Evolutionary conservation across 2,797 vertebrate genomes (phyloP).

Genomic region (Malurus splendens): DNA sequence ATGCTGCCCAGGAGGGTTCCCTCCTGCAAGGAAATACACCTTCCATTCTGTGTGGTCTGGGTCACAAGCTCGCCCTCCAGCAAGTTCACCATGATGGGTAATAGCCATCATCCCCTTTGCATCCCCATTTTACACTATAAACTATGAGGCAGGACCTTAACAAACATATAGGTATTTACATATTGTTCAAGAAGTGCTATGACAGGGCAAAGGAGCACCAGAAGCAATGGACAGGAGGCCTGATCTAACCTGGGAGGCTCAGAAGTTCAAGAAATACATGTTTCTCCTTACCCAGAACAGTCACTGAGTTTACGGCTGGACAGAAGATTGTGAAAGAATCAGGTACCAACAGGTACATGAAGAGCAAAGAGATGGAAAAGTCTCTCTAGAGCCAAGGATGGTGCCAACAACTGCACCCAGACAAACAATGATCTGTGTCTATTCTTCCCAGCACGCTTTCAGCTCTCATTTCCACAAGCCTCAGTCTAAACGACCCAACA

Average conservation of each 20-base stretch:
- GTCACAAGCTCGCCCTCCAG: not conserved
- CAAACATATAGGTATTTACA: not conserved
- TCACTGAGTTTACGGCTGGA: not conserved
- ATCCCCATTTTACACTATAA: not conserved
- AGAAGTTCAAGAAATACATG: not conserved
- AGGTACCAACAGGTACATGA: not conserved
- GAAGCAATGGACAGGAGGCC: not conserved
- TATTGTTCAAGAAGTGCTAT: not conserved
- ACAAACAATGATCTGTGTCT: not conserved
- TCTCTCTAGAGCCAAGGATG: not conserved
- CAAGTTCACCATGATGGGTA: not conserved
- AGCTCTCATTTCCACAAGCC: not conserved
- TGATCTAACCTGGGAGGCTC: not conserved
- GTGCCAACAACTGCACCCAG: not conserved
- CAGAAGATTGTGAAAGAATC: not conserved
- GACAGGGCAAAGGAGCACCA: not conserved
- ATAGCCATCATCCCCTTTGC: not conserved
- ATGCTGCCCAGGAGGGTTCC: not conserved
- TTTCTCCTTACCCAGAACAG: not conserved
- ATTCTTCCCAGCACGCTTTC: not conserved
- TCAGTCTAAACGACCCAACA: not conserved
- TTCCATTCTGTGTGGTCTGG: fast-evolving
- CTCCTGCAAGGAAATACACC: fast-evolving
- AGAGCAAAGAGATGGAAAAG: not conserved
- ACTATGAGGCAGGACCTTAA: not conserved